Conservation (phyloP, 1,140 invertebrate species). For the Oscheius sp. region DNA sequence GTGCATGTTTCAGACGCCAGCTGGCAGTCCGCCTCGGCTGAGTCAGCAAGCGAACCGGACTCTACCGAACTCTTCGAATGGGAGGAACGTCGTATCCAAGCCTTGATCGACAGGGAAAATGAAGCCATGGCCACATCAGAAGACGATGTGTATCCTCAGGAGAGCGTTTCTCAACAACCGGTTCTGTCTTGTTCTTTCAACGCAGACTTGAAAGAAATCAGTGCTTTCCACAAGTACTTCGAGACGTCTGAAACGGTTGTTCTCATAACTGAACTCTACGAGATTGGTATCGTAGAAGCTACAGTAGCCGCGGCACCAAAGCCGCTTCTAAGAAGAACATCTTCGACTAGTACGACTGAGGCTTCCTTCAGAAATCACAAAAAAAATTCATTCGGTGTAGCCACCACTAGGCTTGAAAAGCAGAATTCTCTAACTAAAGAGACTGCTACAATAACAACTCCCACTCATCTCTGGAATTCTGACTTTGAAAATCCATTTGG, state of each 20-base stretch:
- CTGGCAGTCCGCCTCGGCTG: neutral
- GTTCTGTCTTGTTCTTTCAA: constrained; percentile 18
- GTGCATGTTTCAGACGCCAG: constrained; percentile 6
- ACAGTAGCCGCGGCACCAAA: neutral
- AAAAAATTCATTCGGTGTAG: neutral
- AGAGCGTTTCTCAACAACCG: too few species aligned
- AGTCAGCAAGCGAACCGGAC: neutral
- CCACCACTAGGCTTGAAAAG: constrained; percentile 13
- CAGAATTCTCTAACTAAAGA: constrained; percentile 8
- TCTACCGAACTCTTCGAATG: constrained; percentile 4
- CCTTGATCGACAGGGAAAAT: neutral
- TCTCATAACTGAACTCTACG: constrained; percentile 15
- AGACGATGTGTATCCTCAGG: neutral
- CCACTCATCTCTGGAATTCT: constrained; percentile 26
- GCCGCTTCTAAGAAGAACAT: neutral
- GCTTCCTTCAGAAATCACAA: constrained; percentile 13
- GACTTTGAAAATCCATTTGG: constrained; percentile 34
- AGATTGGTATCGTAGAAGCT: constrained; percentile 5
- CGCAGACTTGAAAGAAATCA: constrained; percentile 16
- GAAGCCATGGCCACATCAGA: neutral
- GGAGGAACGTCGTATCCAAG: neutral
- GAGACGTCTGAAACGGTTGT: constrained; percentile 33
- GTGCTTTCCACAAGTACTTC: constrained; percentile 24
- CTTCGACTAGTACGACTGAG: constrained; percentile 13
- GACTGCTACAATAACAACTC: neutral